A percentile compares a stretch with the other conserved stretches of the same genome.
Evolutionary conservation across 2,888 invertebrate species (phyloP).

Genomic region (Drosophila subsilvestris): DNA sequence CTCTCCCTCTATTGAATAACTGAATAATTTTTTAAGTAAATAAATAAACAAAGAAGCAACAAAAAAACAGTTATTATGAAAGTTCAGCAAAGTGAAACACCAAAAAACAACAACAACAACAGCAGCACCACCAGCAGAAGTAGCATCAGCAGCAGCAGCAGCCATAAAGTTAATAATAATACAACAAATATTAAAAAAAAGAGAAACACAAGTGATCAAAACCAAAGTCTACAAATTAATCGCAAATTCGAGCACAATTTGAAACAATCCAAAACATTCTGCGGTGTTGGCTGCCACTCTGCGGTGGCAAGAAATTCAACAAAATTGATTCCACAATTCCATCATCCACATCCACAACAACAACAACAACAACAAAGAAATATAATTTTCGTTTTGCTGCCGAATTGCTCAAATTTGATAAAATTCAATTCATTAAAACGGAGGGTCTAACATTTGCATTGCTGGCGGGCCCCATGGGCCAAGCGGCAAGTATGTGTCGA

Average conservation of each 20-base stretch:
- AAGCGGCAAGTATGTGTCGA: conserved; percentile 92
- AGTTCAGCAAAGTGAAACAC: conserved; percentile 59
- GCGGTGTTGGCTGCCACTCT: conserved; percentile 48
- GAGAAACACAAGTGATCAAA: conserved; percentile 38
- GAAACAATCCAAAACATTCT: conserved; percentile 18
- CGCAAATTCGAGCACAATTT: conserved; percentile 29
- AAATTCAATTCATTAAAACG: conserved; percentile 84
- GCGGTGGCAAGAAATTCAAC: conserved; percentile 61
- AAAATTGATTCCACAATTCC: conserved; percentile 64
- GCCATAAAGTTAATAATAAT: conserved; percentile 5
- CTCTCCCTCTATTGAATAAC: conserved; percentile 6
- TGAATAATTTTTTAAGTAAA: conserved; percentile 14
- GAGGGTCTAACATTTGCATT: conserved; percentile 84
- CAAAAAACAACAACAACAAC: conserved; percentile 15
- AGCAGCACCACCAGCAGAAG: background rate
- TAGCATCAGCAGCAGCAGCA: background rate
- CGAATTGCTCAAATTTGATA: conserved; percentile 78
- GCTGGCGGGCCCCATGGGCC: conserved; percentile 88
- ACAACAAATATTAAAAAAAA: conserved; percentile 19
- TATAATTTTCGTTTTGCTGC: conserved; percentile 65
- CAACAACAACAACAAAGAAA: conserved; percentile 44
- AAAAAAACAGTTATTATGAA: conserved; percentile 55
- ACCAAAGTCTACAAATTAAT: conserved; percentile 44
- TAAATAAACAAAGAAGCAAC: conserved; percentile 26
- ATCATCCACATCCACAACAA: conserved; percentile 30